Conservation (phyloP, 2,888 invertebrate species). For the Trichogramma dendrolimi region DNA sequence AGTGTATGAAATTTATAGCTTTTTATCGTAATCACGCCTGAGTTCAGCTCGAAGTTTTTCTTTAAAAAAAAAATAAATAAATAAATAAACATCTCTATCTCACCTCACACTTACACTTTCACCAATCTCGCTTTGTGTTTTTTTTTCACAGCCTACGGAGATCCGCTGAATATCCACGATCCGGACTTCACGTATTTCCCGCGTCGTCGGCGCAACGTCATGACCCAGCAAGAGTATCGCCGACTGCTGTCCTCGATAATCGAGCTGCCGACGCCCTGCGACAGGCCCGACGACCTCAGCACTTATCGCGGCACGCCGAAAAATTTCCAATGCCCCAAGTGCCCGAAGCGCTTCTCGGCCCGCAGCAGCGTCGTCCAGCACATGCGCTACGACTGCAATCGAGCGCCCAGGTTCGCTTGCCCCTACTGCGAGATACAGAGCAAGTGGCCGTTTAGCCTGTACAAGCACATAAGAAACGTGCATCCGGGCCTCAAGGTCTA, state of each 20-base stretch:
- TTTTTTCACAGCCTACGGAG: no score
- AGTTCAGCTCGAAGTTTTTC: no score
- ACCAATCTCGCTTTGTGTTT: no score
- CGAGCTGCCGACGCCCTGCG: constrained; percentile 8
- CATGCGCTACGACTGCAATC: constrained; percentile 48
- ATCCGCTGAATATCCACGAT: no score
- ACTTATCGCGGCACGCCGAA: constrained; percentile 12
- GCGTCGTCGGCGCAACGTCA: constrained; percentile 5
- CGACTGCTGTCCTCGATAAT: constrained; percentile 6
- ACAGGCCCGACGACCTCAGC: constrained; percentile 9
- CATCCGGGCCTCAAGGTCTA: constrained; percentile 14
- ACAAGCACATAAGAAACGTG: constrained; percentile 20
- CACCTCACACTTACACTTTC: no score
- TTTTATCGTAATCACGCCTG: no score
- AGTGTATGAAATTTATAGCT: no score
- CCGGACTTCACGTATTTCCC: not conserved
- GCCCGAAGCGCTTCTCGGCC: constrained; percentile 20
- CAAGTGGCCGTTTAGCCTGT: constrained; percentile 24
- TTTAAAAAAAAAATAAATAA: no score
- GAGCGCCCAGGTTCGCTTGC: constrained; percentile 45
- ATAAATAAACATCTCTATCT: no score
- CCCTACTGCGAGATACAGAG: constrained; percentile 35
- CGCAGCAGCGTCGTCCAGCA: constrained; percentile 33
- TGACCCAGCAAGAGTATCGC: not conserved
- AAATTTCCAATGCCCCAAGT: constrained; percentile 25